phyloP scores from a whole-genome alignment of 2,113 vertebrate species.

The Orientallactaga bullata region DNA sequence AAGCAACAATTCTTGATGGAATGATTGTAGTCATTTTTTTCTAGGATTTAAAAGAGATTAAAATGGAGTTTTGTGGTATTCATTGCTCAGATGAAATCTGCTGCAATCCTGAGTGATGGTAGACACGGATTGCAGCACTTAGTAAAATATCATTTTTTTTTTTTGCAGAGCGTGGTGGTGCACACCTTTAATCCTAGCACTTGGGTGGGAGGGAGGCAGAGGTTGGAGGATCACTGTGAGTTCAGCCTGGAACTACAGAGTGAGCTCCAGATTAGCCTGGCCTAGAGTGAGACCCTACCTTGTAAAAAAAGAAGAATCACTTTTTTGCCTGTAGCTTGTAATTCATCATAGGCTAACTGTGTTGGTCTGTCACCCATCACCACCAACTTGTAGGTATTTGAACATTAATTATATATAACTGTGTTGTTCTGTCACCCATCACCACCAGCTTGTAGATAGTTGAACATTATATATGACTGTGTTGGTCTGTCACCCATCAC shows the following conservation, averaged over 20 bases:
- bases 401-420: not conserved
- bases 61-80: not conserved
- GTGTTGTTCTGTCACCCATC: not conserved
- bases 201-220: too few species aligned
- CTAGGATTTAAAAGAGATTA: conserved; percentile 35
- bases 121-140: not conserved
- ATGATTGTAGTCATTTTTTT: not conserved
- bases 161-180: too few species aligned
- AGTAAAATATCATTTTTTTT: not conserved
- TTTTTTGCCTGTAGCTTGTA: not conserved
- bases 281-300: too few species aligned
- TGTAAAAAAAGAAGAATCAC: too few species aligned
- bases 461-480: too few species aligned
- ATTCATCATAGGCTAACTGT: not conserved
- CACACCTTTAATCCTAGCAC: too few species aligned
- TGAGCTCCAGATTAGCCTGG: too few species aligned
- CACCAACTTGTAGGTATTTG: not conserved
- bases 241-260: too few species aligned
- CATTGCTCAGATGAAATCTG: not conserved
- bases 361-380: not conserved
- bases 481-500: not conserved
- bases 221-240: too few species aligned
- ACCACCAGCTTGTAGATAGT: not conserved
- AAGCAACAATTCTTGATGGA: not conserved
- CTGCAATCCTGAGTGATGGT: not conserved